phyloP scores from a whole-genome alignment of 2,888 invertebrate species.

The Andrena camellia region DNA sequence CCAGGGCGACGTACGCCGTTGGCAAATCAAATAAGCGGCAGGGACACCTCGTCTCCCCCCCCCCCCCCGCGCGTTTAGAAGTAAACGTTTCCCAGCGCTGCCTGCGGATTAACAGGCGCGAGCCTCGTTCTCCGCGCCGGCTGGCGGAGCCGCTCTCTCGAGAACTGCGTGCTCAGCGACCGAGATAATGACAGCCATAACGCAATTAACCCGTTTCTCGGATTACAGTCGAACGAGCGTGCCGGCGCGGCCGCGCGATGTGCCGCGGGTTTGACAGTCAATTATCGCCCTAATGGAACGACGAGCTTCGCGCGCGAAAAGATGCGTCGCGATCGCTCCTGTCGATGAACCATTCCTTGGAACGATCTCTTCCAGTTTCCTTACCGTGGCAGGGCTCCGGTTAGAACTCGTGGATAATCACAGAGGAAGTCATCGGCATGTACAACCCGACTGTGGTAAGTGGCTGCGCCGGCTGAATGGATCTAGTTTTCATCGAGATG shows the following conservation, averaged over 20 bases:
- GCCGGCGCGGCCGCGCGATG: slow-evolving; percentile 20
- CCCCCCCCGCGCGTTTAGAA: slow-evolving; percentile 44
- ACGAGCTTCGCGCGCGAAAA: slow-evolving; percentile 6
- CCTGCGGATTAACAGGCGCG: slow-evolving; percentile 53
- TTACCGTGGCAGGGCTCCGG: background rate
- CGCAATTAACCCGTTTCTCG: slow-evolving; percentile 64
- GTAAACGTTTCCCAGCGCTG: slow-evolving; percentile 48
- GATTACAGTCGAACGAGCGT: slow-evolving; percentile 57
- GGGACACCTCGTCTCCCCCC: slow-evolving; percentile 42
- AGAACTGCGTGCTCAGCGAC: slow-evolving; percentile 62
- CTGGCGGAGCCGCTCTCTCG: slow-evolving; percentile 34
- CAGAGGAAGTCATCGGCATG: slow-evolving; percentile 18
- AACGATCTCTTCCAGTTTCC: background rate
- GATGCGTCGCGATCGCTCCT: background rate
- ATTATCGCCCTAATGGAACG: slow-evolving; percentile 55
- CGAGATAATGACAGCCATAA: slow-evolving; percentile 67
- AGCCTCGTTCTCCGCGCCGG: slow-evolving; percentile 25
- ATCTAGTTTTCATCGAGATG: slow-evolving; percentile 60
- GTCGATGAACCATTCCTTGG: background rate
- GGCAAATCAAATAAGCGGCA: slow-evolving; percentile 52
- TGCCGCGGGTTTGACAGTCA: slow-evolving; percentile 57
- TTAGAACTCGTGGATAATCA: slow-evolving; percentile 2
- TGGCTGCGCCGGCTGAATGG: slow-evolving; percentile 48
- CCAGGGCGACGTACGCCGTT: background rate
- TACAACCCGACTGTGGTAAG: slow-evolving; percentile 50